phyloP scores from a whole-genome alignment of 23 tunicate genomes.

The Oikopleura dioica region DNA sequence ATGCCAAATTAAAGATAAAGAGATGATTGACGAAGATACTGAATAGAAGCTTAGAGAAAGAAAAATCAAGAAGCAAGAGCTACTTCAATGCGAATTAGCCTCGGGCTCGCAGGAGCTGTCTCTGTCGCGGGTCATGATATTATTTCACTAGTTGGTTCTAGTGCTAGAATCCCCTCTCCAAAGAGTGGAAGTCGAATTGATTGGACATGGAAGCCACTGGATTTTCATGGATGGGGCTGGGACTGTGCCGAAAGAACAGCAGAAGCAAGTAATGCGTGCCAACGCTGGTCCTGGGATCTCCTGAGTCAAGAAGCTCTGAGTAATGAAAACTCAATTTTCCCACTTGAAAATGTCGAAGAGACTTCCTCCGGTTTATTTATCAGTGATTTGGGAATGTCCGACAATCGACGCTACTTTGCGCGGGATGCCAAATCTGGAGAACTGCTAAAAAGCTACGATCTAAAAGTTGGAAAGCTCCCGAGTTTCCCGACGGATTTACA shows the following conservation, averaged over 20 bases:
- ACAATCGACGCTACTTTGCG: background rate
- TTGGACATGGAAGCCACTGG: too few relatives aligned
- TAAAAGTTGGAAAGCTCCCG: background rate
- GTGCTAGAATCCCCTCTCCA: too few relatives aligned
- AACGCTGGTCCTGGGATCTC: background rate
- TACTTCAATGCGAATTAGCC: too few relatives aligned
- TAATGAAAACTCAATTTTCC: background rate
- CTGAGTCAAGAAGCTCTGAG: background rate
- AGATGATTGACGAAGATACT: too few relatives aligned
- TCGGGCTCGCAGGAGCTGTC: too few relatives aligned
- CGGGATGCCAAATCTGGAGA: background rate
- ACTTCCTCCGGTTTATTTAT: background rate
- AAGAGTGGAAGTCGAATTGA: too few relatives aligned
- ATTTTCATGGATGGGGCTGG: background rate
- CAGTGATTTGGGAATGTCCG: background rate
- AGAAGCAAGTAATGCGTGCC: background rate
- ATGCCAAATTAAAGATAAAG: too few relatives aligned
- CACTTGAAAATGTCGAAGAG: background rate
- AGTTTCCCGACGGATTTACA: background rate
- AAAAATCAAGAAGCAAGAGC: too few relatives aligned
- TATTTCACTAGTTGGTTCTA: too few relatives aligned
- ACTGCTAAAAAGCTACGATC: background rate
- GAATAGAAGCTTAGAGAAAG: too few relatives aligned
- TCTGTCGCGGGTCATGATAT: too few relatives aligned
- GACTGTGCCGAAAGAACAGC: background rate